These are phyloP conservation scores for Pseudomyrmex concolor DNA, from an alignment of 1,140 invertebrate species.

Conservation along the genomic window DNA sequence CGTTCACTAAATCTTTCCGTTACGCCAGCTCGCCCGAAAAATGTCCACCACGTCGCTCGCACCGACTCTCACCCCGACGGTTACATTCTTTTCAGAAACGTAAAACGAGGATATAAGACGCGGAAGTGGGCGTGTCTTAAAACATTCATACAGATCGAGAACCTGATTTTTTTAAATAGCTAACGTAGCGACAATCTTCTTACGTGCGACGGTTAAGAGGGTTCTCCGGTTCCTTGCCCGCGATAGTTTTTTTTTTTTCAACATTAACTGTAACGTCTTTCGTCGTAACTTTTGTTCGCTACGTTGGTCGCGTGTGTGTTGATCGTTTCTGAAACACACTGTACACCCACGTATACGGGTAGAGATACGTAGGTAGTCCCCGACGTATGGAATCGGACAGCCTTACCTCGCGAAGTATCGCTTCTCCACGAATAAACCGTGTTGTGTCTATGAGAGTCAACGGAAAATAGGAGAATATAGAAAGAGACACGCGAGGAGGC, in stretches of 20 bases:
- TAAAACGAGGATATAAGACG: conserved; percentile 1
- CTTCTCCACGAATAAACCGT: conserved; percentile 68
- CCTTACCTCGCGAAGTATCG: conserved; percentile 66
- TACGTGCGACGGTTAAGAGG: conserved; percentile 33
- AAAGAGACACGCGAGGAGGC: conserved; percentile 8
- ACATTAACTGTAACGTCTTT: conserved; percentile 27
- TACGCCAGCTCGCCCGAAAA: conserved; percentile 19
- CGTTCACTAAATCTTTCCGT: conserved; percentile 22
- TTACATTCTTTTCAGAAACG: conserved; percentile 50
- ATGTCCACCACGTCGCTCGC: conserved; percentile 11
- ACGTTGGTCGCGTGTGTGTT: neutral
- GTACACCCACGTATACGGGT: conserved; percentile 37
- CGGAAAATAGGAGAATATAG: conserved; percentile 13
- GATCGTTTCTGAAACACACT: conserved; percentile 61
- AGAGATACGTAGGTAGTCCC: conserved; percentile 53
- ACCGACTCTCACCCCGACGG: conserved; percentile 34
- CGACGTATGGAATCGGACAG: conserved; percentile 63
- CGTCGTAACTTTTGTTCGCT: neutral
- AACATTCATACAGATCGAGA: conserved; percentile 25
- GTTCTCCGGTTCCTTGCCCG: conserved; percentile 2
- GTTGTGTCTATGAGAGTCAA: conserved; percentile 24
- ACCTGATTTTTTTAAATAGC: conserved; percentile 44
- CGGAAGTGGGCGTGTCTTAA: conserved; percentile 48
- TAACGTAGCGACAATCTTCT: conserved; percentile 24
- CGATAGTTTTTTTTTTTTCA: conserved; percentile 5